Base-by-base conservation (phyloP, 1,140 invertebrate species). In the Drosophila nannoptera region DNA sequence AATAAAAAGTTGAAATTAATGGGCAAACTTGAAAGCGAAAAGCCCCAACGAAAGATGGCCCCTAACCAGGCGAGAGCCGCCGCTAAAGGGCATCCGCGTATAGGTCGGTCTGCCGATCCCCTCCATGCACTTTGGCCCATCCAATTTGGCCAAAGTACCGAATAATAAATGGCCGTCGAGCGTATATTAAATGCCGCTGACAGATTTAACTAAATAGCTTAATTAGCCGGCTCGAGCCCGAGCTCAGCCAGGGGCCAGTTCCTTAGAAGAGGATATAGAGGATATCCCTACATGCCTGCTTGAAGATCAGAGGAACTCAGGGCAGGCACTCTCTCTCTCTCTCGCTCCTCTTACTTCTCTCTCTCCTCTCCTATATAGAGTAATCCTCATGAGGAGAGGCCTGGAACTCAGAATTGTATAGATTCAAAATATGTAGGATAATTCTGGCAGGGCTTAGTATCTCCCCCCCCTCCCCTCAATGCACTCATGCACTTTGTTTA, bases 1-100 rank as follows among this genome's bases (percentile, higher is more conserved):
- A 76, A 76, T 80, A 73, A 73, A 86, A 86, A 84, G 81, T 77
- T 84, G 65, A 80, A 86, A 84, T 80, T 80, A 84, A 84, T 86
- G 81, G 81, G 63, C 73, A 80, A 80, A 84, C 80, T 83, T 83
- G 73, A 83, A 83, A 84, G 80, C 73, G 68, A 67, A 81, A 76
- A 69, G 72, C 48, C 42, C 45, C 54, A 77, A 14, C 6, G 38
- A 8, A 46, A 46, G 52, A 45, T 6, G 12, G 22, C 22, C 22
- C 22, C 22, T 22, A 22, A 22, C 22, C 22, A 22, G 22, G 29
- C 31, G 33, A 65, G 42, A 54, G 43, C 60, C 33, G 58, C 52
- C 45, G 16, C 56, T 54, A 50, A 42, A 22, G 53, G 46, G 14
- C 35, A 48, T 29, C 33, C 2, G 32, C 29, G 40, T 32, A 36